phyloP scores from a whole-genome alignment of 2,888 invertebrate species.

The Limnephilus rhombicus region DNA sequence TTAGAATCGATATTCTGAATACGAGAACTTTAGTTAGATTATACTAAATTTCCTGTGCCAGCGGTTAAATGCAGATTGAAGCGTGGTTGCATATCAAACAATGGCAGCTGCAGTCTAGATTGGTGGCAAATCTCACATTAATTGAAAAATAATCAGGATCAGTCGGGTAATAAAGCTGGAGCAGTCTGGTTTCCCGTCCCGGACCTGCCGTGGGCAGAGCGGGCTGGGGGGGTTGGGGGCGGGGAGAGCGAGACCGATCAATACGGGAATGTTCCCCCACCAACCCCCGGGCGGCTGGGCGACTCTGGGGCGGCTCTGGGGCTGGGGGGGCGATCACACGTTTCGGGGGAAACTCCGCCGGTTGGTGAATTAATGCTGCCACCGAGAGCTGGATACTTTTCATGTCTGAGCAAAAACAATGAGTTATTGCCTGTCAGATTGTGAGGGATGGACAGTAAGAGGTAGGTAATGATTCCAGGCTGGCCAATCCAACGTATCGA shows the following conservation, averaged over 20 bases:
- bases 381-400: not conserved
- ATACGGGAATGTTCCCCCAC: conserved; percentile 49
- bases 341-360: not conserved
- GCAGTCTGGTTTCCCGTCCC: conserved; percentile 81
- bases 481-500: not conserved
- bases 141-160: not conserved
- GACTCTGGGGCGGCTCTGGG: not conserved
- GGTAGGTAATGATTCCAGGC: not conserved
- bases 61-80: not conserved
- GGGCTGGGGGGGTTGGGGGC: not conserved
- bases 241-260: conserved; percentile 56
- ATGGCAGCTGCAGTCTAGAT: not conserved
- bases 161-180: not conserved
- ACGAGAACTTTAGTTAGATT: not conserved
- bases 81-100: not conserved
- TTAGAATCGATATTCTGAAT: not conserved
- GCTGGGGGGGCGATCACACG: not conserved
- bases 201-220: conserved; percentile 69
- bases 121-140: not conserved
- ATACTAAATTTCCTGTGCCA: not conserved
- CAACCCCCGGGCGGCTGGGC: conserved; percentile 14
- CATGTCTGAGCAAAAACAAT: conserved; percentile 22
- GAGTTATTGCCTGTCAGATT: conserved; percentile 25
- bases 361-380: conserved; percentile 11
- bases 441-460: not conserved